Percentiles rank a stretch among this genome's conserved stretches.
These are phyloP conservation scores for Acronicta leporina DNA, from an alignment of 2,888 invertebrate species.

Conservation along the genomic window DNA sequence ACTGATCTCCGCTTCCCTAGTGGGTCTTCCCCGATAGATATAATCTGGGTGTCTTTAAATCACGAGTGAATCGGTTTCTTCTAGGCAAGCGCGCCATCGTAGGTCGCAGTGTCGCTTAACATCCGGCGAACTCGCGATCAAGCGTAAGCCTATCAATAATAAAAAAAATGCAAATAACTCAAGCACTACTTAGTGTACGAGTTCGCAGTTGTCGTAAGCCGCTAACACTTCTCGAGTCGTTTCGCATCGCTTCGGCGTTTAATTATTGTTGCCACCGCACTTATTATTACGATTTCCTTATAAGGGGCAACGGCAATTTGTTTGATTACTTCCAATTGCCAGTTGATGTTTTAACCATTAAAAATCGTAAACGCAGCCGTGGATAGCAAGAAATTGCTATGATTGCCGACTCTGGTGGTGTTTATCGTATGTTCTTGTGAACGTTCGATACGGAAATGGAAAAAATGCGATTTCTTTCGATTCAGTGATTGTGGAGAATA, in stretches of 20 bases:
- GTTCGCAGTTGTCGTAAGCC: constrained; percentile 33
- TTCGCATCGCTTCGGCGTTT: constrained; percentile 80
- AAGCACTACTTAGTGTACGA: constrained; percentile 9
- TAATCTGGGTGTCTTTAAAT: too few species aligned
- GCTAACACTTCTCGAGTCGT: constrained; percentile 65
- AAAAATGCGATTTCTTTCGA: constrained; percentile 69
- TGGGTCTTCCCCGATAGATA: too few species aligned
- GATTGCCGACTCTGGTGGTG: constrained; percentile 69
- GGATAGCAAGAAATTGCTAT: constrained; percentile 77
- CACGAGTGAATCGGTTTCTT: too few species aligned
- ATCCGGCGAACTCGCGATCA: too few species aligned
- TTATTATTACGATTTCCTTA: constrained; percentile 83
- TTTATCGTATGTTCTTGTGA: constrained; percentile 69
- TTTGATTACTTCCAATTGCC: constrained; percentile 83
- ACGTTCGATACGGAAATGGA: constrained; percentile 66
- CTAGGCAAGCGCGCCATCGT: too few species aligned
- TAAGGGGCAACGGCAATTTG: constrained; percentile 81
- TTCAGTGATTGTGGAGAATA: constrained; percentile 70
- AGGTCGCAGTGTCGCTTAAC: too few species aligned
- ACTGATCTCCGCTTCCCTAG: too few species aligned
- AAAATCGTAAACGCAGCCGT: constrained; percentile 75
- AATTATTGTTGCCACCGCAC: constrained; percentile 79
- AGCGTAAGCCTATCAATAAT: too few species aligned
- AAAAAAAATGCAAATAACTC: constrained; percentile 21
- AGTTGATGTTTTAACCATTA: constrained; percentile 82